These are phyloP conservation scores for Saccostrea glomerata DNA, from an alignment of 1,140 invertebrate genomes.

Conservation along the genomic window DNA sequence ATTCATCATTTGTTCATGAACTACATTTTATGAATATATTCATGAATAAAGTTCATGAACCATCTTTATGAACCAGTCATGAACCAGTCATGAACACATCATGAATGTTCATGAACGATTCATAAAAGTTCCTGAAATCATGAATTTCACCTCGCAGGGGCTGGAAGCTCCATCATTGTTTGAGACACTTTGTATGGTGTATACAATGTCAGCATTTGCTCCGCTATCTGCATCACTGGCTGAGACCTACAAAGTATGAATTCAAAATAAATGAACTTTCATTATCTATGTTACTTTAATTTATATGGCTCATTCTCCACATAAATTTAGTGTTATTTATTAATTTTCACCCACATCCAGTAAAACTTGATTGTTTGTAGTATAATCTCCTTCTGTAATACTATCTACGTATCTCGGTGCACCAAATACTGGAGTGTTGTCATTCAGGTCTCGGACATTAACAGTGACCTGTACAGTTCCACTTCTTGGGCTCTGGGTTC, in stretches of 20 bases:
- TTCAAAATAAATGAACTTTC: no score
- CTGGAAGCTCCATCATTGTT: slow-evolving; percentile 57
- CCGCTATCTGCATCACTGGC: slow-evolving; percentile 66
- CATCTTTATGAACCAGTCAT: no score
- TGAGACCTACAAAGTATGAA: slow-evolving; percentile 54
- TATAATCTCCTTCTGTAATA: slow-evolving; percentile 60
- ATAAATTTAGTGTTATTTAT: no score
- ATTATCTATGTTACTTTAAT: no score
- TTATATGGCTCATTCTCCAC: no score
- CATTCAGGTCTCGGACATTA: slow-evolving; percentile 58
- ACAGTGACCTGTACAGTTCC: slow-evolving; percentile 56
- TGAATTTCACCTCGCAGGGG: no score
- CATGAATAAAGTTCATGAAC: no score
- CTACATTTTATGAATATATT: no score
- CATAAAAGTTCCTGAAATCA: no score
- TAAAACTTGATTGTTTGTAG: slow-evolving; percentile 41
- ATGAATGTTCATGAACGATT: no score
- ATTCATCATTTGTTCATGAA: no score
- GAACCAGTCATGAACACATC: no score
- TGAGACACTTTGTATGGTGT: slow-evolving; percentile 58
- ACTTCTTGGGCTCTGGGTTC: slow-evolving; percentile 40
- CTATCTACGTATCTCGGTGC: slow-evolving; percentile 37
- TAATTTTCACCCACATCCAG: slow-evolving; percentile 48
- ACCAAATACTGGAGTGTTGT: slow-evolving; percentile 61
- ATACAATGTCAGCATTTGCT: slow-evolving; percentile 55